Percentiles rank a stretch among this genome's conserved stretches.
These are phyloP conservation scores for Drosophila oshimai DNA, from an alignment of 1,140 invertebrate species.

Conservation along the genomic window DNA sequence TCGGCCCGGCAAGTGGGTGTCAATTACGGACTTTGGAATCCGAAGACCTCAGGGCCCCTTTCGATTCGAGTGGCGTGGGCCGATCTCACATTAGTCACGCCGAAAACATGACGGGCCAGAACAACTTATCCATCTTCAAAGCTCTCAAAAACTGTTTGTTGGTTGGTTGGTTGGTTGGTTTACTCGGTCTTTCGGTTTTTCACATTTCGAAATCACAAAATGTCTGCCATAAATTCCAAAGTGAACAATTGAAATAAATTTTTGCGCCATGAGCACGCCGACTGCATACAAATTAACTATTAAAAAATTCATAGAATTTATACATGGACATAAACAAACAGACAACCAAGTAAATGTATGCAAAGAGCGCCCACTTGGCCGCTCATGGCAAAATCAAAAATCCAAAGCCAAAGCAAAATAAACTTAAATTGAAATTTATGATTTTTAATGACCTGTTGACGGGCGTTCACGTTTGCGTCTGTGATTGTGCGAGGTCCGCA, in stretches of 20 bases:
- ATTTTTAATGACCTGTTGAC: constrained; percentile 80
- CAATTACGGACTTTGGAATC: constrained; percentile 57
- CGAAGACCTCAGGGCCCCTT: constrained; percentile 25
- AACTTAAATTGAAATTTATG: constrained; percentile 81
- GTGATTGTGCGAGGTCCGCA: background rate
- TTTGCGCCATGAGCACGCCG: constrained; percentile 76
- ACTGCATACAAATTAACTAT: constrained; percentile 80
- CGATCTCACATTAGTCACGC: constrained; percentile 67
- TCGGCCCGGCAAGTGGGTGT: constrained; percentile 63
- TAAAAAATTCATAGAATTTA: constrained; percentile 81
- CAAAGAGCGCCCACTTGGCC: constrained; percentile 63
- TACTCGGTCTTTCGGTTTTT: constrained; percentile 49
- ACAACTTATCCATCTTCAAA: constrained; percentile 34
- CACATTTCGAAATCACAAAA: constrained; percentile 78
- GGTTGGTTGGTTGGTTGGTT: no score
- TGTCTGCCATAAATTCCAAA: constrained; percentile 81
- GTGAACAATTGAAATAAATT: constrained; percentile 81
- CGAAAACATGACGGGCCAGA: constrained; percentile 37
- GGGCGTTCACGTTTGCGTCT: constrained; percentile 37
- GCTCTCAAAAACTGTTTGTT: constrained; percentile 8
- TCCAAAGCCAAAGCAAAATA: constrained; percentile 58
- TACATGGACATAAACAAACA: constrained; percentile 55
- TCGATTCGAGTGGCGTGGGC: constrained; percentile 51
- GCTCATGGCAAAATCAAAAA: constrained; percentile 47
- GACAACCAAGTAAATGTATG: constrained; percentile 19